Conservation (phyloP, 2,888 invertebrate genomes). For the Agriopis aurantiaria region DNA sequence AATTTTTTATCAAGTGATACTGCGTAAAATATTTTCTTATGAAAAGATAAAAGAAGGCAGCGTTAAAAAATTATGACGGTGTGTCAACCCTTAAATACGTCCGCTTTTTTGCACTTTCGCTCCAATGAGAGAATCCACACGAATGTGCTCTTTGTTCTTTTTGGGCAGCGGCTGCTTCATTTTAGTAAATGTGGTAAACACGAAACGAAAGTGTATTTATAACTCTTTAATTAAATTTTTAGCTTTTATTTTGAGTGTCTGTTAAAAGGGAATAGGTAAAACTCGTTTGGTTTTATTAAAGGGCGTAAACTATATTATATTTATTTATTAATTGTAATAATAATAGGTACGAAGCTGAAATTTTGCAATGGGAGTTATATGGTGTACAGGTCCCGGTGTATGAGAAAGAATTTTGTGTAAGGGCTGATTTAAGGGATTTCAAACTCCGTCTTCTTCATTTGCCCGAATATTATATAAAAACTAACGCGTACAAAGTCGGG, state of each 20-base stretch:
- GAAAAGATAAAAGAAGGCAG: constrained; percentile 31
- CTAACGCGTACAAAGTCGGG: too few relatives aligned
- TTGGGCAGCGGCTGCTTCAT: constrained; percentile 22
- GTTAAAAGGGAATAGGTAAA: constrained; percentile 9
- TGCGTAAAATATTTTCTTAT: constrained; percentile 13
- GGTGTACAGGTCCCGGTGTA: too few relatives aligned
- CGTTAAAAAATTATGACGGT: constrained; percentile 37
- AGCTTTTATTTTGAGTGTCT: constrained; percentile 2
- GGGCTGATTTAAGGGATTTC: too few relatives aligned
- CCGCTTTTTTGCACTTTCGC: constrained; percentile 35
- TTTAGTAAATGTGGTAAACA: constrained; percentile 23
- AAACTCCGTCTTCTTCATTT: too few relatives aligned
- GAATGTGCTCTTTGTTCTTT: constrained; percentile 40
- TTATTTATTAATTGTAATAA: neutral
- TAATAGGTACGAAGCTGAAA: too few relatives aligned
- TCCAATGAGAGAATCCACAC: constrained; percentile 36
- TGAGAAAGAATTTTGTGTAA: too few relatives aligned
- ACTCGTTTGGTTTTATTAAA: neutral
- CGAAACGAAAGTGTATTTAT: constrained; percentile 12
- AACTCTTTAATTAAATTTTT: constrained; percentile 25
- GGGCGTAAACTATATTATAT: neutral
- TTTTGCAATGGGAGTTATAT: too few relatives aligned
- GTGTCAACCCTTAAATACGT: constrained; percentile 32
- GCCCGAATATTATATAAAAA: too few relatives aligned
- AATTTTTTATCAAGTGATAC: constrained; percentile 11